These are phyloP conservation scores for Esox niger DNA, from an alignment of 2,113 vertebrate genomes.

Conservation along the genomic window DNA sequence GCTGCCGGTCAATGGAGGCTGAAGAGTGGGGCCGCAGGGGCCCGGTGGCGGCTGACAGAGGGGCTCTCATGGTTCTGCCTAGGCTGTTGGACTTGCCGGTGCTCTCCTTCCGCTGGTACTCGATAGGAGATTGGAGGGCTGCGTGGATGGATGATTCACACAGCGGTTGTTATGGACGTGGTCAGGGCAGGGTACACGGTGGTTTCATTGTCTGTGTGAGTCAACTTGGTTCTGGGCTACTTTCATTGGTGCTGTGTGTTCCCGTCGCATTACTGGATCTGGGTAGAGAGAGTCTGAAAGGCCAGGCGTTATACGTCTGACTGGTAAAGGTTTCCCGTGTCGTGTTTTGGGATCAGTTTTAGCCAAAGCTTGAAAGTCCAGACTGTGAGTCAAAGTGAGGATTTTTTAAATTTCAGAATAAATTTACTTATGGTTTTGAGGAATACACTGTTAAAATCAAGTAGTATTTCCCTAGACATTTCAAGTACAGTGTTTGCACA, in stretches of 20 bases:
- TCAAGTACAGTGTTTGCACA: too few relatives aligned
- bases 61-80: slow-evolving; percentile 77
- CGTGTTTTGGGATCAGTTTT: background rate
- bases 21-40: slow-evolving; percentile 79
- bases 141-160: slow-evolving; percentile 6
- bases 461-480: too few relatives aligned
- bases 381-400: too few relatives aligned
- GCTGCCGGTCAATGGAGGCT: slow-evolving; percentile 79
- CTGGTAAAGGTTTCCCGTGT: background rate
- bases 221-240: background rate
- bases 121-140: slow-evolving; percentile 92
- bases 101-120: slow-evolving; percentile 88
- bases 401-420: too few relatives aligned
- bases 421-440: too few relatives aligned
- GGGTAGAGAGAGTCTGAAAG: too few relatives aligned
- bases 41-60: slow-evolving; percentile 53
- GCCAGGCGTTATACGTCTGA: background rate
- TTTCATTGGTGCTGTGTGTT: background rate
- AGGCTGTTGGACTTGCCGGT: slow-evolving; percentile 83
- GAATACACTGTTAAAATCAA: too few relatives aligned
- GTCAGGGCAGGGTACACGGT: background rate
- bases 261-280: background rate
- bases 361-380: too few relatives aligned
- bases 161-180: background rate
- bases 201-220: background rate